Conservation (phyloP, 2,888 invertebrate species). For the Cerceris ruficornis region DNA sequence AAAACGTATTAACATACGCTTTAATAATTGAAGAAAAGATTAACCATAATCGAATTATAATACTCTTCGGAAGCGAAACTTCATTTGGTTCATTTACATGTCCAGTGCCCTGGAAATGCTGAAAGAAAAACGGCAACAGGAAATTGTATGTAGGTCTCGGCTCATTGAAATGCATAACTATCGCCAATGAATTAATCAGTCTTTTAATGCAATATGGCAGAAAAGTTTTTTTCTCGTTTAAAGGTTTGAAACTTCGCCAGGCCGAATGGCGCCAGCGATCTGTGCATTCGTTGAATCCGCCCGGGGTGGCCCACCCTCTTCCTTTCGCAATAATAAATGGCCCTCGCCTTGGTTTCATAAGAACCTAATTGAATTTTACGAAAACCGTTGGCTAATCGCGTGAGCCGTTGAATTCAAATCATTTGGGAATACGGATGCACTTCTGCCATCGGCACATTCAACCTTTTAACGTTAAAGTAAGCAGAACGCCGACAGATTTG, state of each 20-base stretch:
- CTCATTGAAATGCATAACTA: constrained; percentile 59
- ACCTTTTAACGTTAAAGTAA: background rate
- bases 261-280: constrained; percentile 49
- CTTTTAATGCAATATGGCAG: constrained; percentile 61
- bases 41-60: too few species aligned
- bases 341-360: constrained; percentile 51
- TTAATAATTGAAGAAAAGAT: too few species aligned
- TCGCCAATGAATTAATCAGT: constrained; percentile 62
- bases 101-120: constrained; percentile 10
- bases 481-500: background rate
- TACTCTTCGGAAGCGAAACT: constrained; percentile 8
- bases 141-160: background rate
- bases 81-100: constrained; percentile 26
- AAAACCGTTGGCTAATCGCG: constrained; percentile 64
- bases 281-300: constrained; percentile 40
- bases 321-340: constrained; percentile 64
- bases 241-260: constrained; percentile 63
- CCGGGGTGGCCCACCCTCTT: constrained; percentile 48
- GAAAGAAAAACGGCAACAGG: background rate
- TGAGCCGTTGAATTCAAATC: constrained; percentile 47
- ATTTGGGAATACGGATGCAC: constrained; percentile 3
- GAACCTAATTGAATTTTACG: constrained; percentile 70
- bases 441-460: background rate
- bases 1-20: too few species aligned
- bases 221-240: constrained; percentile 59